Conservation (phyloP, 2,888 invertebrate genomes). For the Aphodius sticticus region DNA sequence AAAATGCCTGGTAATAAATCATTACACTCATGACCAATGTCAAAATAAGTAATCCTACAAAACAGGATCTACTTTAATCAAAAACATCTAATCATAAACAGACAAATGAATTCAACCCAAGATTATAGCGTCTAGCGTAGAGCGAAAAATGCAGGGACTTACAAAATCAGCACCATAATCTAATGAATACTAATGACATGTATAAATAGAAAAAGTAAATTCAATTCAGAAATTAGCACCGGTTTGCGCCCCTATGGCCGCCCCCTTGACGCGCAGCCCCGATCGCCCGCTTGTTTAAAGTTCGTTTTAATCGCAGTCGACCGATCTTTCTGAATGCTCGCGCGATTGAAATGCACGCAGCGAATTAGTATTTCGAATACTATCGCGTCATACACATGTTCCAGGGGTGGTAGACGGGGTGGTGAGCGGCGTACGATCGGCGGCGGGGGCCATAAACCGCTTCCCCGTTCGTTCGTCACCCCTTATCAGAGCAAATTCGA, state of each 20-base stretch:
- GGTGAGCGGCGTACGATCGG: slow-evolving; percentile 33
- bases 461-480: slow-evolving; percentile 43
- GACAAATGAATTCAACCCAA: background rate
- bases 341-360: slow-evolving; percentile 54
- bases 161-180: slow-evolving; percentile 9
- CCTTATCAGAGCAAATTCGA: slow-evolving; percentile 64
- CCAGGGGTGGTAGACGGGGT: slow-evolving; percentile 40
- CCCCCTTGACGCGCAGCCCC: background rate
- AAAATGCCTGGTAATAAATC: too few relatives aligned
- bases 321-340: slow-evolving; percentile 56
- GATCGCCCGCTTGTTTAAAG: slow-evolving; percentile 51
- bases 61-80: too few relatives aligned
- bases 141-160: background rate
- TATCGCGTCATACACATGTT: slow-evolving; percentile 56
- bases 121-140: background rate
- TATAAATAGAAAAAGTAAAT: slow-evolving; percentile 41
- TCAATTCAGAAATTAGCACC: slow-evolving; percentile 54
- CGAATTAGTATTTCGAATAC: slow-evolving; percentile 55
- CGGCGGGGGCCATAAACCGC: slow-evolving; percentile 23
- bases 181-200: slow-evolving; percentile 28
- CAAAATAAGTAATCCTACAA: too few relatives aligned
- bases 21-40: too few relatives aligned
- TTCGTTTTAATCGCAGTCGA: slow-evolving; percentile 58
- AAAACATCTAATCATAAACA: too few relatives aligned
- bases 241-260: slow-evolving; percentile 15